Evolutionary conservation across 2,113 vertebrate genomes (phyloP), one percentile per base, ranked within the genome.

Genomic region (Clinocottus analis): DNA sequence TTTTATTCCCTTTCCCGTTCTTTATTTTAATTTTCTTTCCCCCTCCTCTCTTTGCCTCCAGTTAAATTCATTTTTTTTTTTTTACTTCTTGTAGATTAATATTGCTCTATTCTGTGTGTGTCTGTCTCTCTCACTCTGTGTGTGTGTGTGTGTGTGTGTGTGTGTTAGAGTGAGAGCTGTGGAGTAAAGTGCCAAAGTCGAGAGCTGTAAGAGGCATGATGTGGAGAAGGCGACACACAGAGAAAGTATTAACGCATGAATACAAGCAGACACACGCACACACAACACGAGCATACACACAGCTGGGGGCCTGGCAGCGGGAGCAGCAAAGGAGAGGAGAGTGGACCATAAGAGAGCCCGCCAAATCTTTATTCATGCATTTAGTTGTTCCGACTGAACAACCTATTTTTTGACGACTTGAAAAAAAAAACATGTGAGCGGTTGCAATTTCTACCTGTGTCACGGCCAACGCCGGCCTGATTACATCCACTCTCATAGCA

Each of bases 181-280:
- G 4, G 25, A 78, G 35, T 51, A 37, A 65, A 60, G 55, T 66
- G 35, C 60, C 69, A 78, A 71, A 79, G 62, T 4, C 59, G 10
- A 66, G n/a, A 35, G 70, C 31, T 84, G 74, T 55, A 66, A 72
- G 53, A 75, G n/a, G 75, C 67, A 61, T 71, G 64, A 77, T 66
- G 73, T 77, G 71, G 27, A 29, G 23, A 65, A 41, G 37, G 64
- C 39, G 29, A 71, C 59, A 74, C 59, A 60, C 59, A 69, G 16
- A 45, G 4, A 62, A 21, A 49, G 17, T 75, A 82, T 53, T 31
- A 61, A 53, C 5, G 29, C 37, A 51, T 68, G 13, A 72, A 55
- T 56, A 27, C 37, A 41, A 14, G n/a, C 39, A 65, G 23, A 83
- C 10, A 63, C 47, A 60, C 9, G 39, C 71, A 77, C 62, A 68